Base-by-base conservation (phyloP, 2,888 invertebrate species). In the Dendrolimus houi region DNA sequence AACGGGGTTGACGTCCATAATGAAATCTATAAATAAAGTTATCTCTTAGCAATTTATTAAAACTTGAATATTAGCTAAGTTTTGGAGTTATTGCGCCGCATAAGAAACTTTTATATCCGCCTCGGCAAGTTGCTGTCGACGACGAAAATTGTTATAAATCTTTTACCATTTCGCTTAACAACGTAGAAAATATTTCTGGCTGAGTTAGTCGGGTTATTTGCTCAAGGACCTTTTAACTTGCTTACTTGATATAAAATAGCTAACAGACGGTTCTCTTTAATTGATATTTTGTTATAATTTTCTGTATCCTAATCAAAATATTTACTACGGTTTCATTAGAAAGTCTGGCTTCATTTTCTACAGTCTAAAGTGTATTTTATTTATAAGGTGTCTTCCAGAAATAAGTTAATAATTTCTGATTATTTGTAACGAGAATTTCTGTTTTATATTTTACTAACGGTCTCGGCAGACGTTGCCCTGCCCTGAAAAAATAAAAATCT, bases 61-160 rank as follows among this genome's bases (percentile, higher is more conserved):
- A 67, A 71, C 74, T 75, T 72, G 74, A 79, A 80, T 78, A 79
- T 80, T 77, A 79, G 78, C 74, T 72, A 75, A 81, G 71, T 81
- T 79, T 76, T 69, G 69, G 76, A 79, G 73, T 81, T 77, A 75
- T 74, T 74, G 72, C 69, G 67, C 66, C 68, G 73, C 66, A 72
- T 71, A 69, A 67, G 71, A 75, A 78, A 75, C 70, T 74, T 73
- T 71, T 69, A 65, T 71, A 67, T 67, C 72, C 77, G 70, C 74
- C 68, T 65, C 67, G 67, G 70, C 70, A 71, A 75, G 68, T 75
- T 67, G 70, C 71, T 71, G 76, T 73, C 77, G 77, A 60, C 75
- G 71, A 66, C 70, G 71, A 70, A 77, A 80, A 76, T 77, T 74
- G 74, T 77, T 77, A 79, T 79, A 79, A 80, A 79, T 79, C 77